Conservation (phyloP, 2,888 invertebrate genomes). For the Baronia brevicornis region DNA sequence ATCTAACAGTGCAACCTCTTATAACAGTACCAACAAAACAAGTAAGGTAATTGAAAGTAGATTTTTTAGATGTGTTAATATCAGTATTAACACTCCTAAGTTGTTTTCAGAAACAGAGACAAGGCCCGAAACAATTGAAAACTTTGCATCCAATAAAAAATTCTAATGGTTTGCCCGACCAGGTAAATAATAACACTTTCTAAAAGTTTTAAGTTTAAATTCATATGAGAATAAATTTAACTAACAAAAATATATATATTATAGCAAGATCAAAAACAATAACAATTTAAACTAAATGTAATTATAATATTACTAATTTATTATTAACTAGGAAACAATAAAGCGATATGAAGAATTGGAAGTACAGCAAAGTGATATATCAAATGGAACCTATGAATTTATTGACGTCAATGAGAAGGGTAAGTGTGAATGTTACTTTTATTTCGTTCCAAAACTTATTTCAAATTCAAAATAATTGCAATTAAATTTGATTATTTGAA, state of each 20-base stretch:
- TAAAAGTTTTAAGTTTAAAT: too few relatives aligned
- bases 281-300: too few relatives aligned
- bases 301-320: not conserved
- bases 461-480: too few relatives aligned
- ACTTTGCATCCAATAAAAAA: slow-evolving; percentile 19
- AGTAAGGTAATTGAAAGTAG: slow-evolving; percentile 18
- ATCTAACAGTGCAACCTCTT: slow-evolving; percentile 24
- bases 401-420: slow-evolving; percentile 29
- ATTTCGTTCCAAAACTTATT: too few relatives aligned
- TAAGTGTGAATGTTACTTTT: slow-evolving; percentile 17
- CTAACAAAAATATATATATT: too few relatives aligned
- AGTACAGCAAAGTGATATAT: slow-evolving; percentile 25
- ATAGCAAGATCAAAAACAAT: too few relatives aligned
- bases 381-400: slow-evolving; percentile 18
- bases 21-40: slow-evolving; percentile 34
- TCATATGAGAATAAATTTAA: too few relatives aligned
- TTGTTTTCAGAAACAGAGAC: slow-evolving; percentile 17
- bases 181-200: slow-evolving; percentile 31
- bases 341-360: slow-evolving; percentile 41
- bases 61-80: not conserved
- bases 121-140: slow-evolving; percentile 22
- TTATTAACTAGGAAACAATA: slow-evolving; percentile 38
- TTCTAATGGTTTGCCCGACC: slow-evolving; percentile 30
- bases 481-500: too few relatives aligned
- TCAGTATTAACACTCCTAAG: too few relatives aligned